Evolutionary conservation across 1,140 invertebrate species (phyloP).

Genomic region (Melipona quadrifasciata): DNA sequence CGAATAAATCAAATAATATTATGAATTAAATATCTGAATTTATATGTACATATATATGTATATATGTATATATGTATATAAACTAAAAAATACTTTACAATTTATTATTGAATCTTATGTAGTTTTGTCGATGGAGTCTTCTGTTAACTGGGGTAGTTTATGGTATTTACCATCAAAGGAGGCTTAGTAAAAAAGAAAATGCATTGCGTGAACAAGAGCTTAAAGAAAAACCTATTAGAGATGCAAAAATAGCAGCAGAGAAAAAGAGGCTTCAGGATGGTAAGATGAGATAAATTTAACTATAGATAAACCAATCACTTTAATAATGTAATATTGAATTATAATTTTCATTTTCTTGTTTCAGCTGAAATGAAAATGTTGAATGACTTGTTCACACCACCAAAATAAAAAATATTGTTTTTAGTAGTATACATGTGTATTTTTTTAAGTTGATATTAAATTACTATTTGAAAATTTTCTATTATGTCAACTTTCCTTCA

Average conservation of each 20-base stretch:
- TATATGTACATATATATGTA: constrained; percentile 31
- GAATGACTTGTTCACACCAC: constrained; percentile 26
- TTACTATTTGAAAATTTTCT: constrained; percentile 11
- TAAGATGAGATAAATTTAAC: constrained; percentile 61
- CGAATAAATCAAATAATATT: not conserved
- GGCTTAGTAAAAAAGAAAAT: constrained; percentile 86
- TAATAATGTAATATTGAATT: not conserved
- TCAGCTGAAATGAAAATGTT: constrained; percentile 61
- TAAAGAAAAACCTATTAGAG: constrained; percentile 85
- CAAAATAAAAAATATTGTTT: constrained; percentile 36
- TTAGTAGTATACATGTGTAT: constrained; percentile 33
- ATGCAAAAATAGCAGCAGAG: constrained; percentile 87
- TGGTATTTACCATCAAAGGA: constrained; percentile 87
- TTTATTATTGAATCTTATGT: constrained; percentile 61
- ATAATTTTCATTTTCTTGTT: constrained; percentile 51
- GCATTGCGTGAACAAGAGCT: constrained; percentile 85
- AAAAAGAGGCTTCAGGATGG: constrained; percentile 83
- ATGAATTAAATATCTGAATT: not conserved
- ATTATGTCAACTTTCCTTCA: constrained; percentile 12
- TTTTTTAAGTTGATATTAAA: constrained; percentile 35
- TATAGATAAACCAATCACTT: not conserved
- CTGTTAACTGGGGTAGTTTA: constrained; percentile 86
- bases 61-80: not conserved
- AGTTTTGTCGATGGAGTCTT: constrained; percentile 89
- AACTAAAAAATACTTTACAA: not conserved